Evolutionary conservation across 2,888 invertebrate genomes (phyloP).

Genomic region (Ichneumoninae sp.): DNA sequence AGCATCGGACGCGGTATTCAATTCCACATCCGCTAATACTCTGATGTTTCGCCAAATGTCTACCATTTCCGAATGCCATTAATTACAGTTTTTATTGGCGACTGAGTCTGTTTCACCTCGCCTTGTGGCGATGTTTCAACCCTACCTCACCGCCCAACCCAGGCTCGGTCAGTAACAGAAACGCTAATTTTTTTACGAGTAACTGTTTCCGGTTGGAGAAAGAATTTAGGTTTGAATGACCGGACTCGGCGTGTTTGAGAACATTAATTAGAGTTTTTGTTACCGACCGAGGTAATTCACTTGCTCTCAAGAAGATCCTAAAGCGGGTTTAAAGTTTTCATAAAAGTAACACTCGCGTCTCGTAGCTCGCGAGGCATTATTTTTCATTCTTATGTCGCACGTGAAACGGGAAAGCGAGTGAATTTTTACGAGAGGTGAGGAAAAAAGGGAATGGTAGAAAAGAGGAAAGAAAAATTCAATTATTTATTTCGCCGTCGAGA

Average conservation of each 20-base stretch:
- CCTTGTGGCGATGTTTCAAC: too few species aligned
- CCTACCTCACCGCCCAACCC: too few species aligned
- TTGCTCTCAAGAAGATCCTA: not conserved
- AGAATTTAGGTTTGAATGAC: not conserved
- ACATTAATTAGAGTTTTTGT: not conserved
- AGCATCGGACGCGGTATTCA: too few species aligned
- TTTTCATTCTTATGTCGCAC: slow-evolving; percentile 34
- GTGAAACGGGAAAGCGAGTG: slow-evolving; percentile 22
- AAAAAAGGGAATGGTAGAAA: slow-evolving; percentile 7
- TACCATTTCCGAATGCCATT: too few species aligned
- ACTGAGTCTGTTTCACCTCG: too few species aligned
- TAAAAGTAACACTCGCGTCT: not conserved
- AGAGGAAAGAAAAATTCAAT: slow-evolving; percentile 44
- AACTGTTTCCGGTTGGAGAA: not conserved
- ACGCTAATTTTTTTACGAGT: too few species aligned
- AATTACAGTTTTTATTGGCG: too few species aligned
- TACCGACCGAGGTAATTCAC: not conserved
- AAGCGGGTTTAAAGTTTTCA: slow-evolving; percentile 13
- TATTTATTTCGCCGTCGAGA: slow-evolving; percentile 36
- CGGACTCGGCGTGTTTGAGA: not conserved
- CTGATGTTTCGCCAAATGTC: too few species aligned
- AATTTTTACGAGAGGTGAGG: slow-evolving; percentile 25
- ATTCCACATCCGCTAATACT: too few species aligned
- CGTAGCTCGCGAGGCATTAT: not conserved
- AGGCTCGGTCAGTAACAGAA: too few species aligned